These are phyloP conservation scores for Listronotus oregonensis DNA, from an alignment of 1,140 invertebrate species.

Conservation along the genomic window DNA sequence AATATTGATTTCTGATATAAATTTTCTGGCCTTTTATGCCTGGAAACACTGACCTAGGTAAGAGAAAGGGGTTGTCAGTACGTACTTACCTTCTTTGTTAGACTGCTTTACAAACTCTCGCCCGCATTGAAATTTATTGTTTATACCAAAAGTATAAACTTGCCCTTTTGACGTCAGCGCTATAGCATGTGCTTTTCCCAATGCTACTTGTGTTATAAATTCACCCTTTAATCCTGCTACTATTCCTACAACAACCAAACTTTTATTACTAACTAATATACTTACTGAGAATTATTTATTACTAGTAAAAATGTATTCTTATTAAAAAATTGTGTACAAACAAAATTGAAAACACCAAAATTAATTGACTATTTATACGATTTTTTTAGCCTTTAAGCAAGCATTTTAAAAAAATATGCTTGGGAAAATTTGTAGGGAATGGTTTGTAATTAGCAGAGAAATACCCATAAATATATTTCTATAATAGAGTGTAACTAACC, in stretches of 20 bases:
- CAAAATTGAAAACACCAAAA: too few species aligned
- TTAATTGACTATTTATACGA: too few species aligned
- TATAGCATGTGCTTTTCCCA: constrained; percentile 95
- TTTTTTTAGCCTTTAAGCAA: too few species aligned
- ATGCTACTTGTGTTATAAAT: constrained; percentile 79
- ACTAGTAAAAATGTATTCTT: background rate
- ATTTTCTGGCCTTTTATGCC: too few species aligned
- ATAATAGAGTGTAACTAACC: constrained; percentile 54
- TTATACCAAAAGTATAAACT: constrained; percentile 95
- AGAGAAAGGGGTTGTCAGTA: too few species aligned
- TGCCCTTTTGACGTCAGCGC: constrained; percentile 87
- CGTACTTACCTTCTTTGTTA: constrained; percentile 60
- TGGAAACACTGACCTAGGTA: too few species aligned
- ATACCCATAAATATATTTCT: too few species aligned
- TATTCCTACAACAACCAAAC: constrained; percentile 57
- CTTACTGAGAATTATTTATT: background rate
- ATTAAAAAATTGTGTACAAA: too few species aligned
- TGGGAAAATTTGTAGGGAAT: too few species aligned
- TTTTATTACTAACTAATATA: background rate
- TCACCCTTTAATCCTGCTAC: constrained; percentile 80
- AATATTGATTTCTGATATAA: too few species aligned
- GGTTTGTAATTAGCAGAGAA: too few species aligned
- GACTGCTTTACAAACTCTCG: constrained; percentile 74
- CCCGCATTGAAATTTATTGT: constrained; percentile 98
- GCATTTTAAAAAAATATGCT: too few species aligned